A percentile compares a stretch with the other conserved stretches of the same genome.
These are phyloP conservation scores for Cephus nigrinus DNA, from an alignment of 2,888 invertebrate species.

Conservation along the genomic window DNA sequence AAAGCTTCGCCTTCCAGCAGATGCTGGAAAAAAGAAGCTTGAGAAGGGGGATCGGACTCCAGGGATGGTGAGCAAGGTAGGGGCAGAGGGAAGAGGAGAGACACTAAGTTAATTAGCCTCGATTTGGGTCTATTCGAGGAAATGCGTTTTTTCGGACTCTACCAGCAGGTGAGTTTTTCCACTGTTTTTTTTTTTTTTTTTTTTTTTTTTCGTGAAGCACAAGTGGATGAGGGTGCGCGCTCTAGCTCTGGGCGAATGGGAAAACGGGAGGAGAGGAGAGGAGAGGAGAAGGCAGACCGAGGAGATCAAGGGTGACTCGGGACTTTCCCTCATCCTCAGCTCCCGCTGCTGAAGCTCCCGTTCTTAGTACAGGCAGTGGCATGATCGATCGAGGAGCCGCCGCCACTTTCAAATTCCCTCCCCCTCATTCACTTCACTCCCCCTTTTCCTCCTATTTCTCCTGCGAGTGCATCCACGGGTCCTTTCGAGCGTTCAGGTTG, in stretches of 20 bases:
- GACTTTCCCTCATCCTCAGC: no score
- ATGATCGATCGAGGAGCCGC: slow-evolving; percentile 12
- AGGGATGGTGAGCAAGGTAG: no score
- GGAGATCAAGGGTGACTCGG: slow-evolving; percentile 21
- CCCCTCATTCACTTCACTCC: neutral
- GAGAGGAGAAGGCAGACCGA: slow-evolving; percentile 16
- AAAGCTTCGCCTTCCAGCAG: no score
- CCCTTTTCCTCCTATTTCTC: neutral
- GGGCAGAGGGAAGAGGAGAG: neutral
- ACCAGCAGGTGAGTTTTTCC: neutral
- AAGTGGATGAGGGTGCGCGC: slow-evolving; percentile 2
- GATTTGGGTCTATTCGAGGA: slow-evolving; percentile 12
- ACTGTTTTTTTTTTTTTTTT: neutral
- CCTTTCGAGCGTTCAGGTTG: neutral
- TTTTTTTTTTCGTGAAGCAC: neutral
- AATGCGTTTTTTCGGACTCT: neutral
- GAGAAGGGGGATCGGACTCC: no score
- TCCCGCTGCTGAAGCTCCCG: no score
- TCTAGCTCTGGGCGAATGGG: neutral
- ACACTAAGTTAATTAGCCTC: slow-evolving; percentile 18
- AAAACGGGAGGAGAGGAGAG: slow-evolving; percentile 3
- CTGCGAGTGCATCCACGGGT: no score
- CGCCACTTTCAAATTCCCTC: neutral
- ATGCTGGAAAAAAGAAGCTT: no score
- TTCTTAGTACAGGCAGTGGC: slow-evolving; percentile 3